Base-by-base conservation (phyloP, 1,140 invertebrate species). In the Aphaenogaster floridana region DNA sequence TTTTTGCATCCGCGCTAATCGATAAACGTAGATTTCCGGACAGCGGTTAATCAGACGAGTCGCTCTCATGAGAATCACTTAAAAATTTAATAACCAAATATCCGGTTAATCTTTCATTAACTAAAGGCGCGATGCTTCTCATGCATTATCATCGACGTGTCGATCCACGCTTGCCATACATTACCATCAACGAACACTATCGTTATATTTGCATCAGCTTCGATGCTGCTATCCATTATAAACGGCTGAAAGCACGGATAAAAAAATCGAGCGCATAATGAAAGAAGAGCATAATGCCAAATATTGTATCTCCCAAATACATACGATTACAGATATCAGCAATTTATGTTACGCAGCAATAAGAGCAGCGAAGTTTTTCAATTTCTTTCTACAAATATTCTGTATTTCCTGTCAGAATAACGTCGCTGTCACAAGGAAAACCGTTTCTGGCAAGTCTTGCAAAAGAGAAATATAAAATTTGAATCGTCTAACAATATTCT, bases 71-170 rank as follows among this genome's bases (percentile, higher is more conserved):
- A 66, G 36, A 78, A 52, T 52, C 17, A 6, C 2, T 78, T 17
- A 86, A 86, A 86, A 79, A 57, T 79, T 86, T 50, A 66, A 59
- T 68, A 79, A 42, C 50, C 36, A 28, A 79, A 79, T 50, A 57
- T 54, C 45, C 13, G 7, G 15, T 66, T 66, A 86, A 86, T 66
- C 9, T 78, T 86, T 66, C 36, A 79, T 77, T 66, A 45, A 57
- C 36, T n/a, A 45, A 57, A 39, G 28, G 17, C 21, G 50, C 28
- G n/a, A 86, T 34, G n/a, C n/a, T 15, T 39, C 34, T 63, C 64
- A 71, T 81, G 39, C 34, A 84, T 76, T 72, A 76, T 36, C n/a
- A 61, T 45, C 68, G 68, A 83, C 42, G n/a, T 83, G 28, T n/a
- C 57, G 13, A 74, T 61, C 59, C 42, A 7, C 54, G 39, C 42